These are phyloP conservation scores for Aplodontia rufa DNA, from an alignment of 2,113 vertebrate species.

Conservation along the genomic window DNA sequence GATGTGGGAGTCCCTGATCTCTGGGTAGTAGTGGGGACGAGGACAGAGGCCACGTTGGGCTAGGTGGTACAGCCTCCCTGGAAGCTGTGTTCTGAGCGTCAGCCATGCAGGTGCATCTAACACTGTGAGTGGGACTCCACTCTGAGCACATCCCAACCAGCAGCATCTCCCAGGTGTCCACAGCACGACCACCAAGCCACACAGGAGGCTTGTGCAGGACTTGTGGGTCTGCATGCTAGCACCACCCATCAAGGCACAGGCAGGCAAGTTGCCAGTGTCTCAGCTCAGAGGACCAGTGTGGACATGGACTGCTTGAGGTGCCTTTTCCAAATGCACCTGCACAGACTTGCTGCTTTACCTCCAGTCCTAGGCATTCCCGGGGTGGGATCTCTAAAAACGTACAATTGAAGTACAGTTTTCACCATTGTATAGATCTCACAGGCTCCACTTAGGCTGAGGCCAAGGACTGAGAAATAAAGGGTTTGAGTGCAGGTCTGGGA, in stretches of 20 bases:
- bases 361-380: neutral
- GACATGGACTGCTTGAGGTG: fast-evolving
- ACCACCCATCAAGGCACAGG: fast-evolving
- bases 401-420: neutral
- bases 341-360: neutral
- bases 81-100: fast-evolving
- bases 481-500: fast-evolving
- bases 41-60: neutral
- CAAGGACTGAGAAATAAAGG: neutral
- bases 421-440: neutral
- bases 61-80: fast-evolving
- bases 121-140: fast-evolving
- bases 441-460: no score
- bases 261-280: fast-evolving
- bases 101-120: neutral
- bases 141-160: neutral
- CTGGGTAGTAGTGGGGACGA: no score
- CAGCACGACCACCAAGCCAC: fast-evolving
- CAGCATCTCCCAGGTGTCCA: neutral
- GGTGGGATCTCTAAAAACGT: neutral
- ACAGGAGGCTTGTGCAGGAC: neutral
- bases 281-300: fast-evolving
- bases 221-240: neutral
- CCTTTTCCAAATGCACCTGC: fast-evolving
- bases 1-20: neutral